Evolutionary conservation across 2,888 invertebrate genomes (phyloP), one percentile per base, ranked within the genome.

Genomic region (Melolontha melolontha): DNA sequence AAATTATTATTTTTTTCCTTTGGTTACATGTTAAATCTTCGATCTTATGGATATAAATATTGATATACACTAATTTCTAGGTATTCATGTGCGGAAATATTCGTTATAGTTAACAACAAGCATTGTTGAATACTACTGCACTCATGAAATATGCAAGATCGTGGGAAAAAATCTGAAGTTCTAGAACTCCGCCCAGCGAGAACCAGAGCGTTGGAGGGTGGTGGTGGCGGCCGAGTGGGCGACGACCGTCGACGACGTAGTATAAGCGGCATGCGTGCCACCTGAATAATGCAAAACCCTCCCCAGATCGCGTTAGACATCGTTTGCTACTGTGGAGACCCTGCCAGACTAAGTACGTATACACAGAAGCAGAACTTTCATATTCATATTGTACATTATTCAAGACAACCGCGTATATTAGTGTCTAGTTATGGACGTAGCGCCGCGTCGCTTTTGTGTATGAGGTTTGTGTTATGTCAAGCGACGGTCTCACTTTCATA

Each of bases 211-310:
- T 69, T 70, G 67, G 47, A 14, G 59, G 59, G 59, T 11, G 47
- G 59, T 62, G 47, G 59, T 34, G 12, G 51, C 10, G 34, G 34
- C 34, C 34, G 66, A 71, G 51, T 52, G 34, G 59, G 16, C 8
- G 14, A 47, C 12, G 14, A 17, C 16, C 47, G 59, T 10, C 34
- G 59, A 16, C 59, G 40, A 40, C 54, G 40, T 54, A 54, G 51
- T 70, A 68, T 64, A 64, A 70, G 72, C 71, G 72, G 71, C 71
- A 71, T 74, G 71, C 73, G 73, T 74, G 74, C 71, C 71, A 71
- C 68, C 67, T 74, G 70, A 74, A 74, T 74, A 74, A 74, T 71
- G 68, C 71, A 72, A 70, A 59, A 57, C 67, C 65, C 63, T 69
- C 71, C 64, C 67, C 62, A 66, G 71, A 71, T 69, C 67, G 69